Conservation (phyloP, 2,797 vertebrate genomes). For the Paratrypauchen microcephalus region DNA sequence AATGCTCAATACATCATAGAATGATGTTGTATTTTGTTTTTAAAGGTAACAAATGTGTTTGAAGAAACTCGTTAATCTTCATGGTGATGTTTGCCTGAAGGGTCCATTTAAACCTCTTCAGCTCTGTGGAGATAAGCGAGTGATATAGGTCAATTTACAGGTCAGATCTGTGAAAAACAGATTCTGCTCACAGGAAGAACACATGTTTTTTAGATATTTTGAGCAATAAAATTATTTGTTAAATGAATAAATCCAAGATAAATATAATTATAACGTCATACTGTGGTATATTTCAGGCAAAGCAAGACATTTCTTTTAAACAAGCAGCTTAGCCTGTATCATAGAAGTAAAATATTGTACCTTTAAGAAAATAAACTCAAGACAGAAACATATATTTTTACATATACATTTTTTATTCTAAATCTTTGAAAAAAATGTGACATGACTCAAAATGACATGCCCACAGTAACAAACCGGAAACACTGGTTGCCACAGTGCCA, state of each 20-base stretch:
- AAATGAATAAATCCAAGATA: too few species aligned
- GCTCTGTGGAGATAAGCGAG: neutral
- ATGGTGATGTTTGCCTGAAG: neutral
- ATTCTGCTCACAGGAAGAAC: too few species aligned
- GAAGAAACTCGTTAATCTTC: neutral
- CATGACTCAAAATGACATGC: conserved; percentile 44
- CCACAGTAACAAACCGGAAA: conserved; percentile 37
- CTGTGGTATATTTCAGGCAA: neutral
- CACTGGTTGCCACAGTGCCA: conserved; percentile 30
- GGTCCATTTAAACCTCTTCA: neutral
- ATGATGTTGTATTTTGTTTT: neutral
- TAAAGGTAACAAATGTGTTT: neutral
- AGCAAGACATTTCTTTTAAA: neutral
- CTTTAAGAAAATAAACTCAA: neutral
- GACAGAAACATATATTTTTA: neutral
- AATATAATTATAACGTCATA: neutral
- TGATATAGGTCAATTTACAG: neutral
- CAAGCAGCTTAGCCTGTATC: neutral
- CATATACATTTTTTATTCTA: conserved; percentile 71
- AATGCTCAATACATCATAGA: neutral
- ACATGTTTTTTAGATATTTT: too few species aligned
- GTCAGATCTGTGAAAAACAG: neutral
- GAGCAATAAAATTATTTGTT: too few species aligned
- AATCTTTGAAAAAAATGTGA: conserved; percentile 57
- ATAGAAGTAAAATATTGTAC: neutral